Conservation (phyloP, 1,140 invertebrate genomes). For the Zaprionus capensis region DNA sequence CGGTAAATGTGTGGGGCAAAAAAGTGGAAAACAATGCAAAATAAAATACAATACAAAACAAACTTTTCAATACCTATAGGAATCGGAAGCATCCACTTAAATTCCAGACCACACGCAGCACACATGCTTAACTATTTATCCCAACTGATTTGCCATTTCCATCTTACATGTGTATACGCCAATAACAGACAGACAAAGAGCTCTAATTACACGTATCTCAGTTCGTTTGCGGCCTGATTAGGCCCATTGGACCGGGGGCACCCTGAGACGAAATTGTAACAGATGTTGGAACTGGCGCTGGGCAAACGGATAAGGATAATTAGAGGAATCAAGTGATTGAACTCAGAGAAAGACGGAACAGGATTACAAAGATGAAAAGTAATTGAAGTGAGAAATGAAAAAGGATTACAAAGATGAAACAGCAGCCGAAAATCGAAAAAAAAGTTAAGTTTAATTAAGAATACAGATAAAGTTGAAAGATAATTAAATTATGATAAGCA, state of each 20-base stretch:
- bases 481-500: too few species aligned
- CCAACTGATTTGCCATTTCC: slow-evolving; percentile 45
- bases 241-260: background rate
- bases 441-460: background rate
- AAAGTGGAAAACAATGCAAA: background rate
- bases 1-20: background rate
- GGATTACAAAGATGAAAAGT: slow-evolving; percentile 6
- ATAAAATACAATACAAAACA: background rate
- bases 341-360: slow-evolving; percentile 6
- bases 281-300: slow-evolving; percentile 56
- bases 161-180: slow-evolving; percentile 10
- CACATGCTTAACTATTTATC: slow-evolving; percentile 47
- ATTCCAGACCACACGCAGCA: slow-evolving; percentile 40
- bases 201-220: slow-evolving; percentile 70
- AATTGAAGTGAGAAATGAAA: slow-evolving; percentile 10
- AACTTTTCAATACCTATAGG: background rate
- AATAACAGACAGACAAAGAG: slow-evolving; percentile 32
- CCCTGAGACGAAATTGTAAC: slow-evolving; percentile 59
- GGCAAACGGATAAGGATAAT: slow-evolving; percentile 68
- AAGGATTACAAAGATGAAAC: slow-evolving; percentile 7
- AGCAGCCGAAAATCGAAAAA: slow-evolving; percentile 10
- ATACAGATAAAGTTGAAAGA: background rate
- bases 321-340: slow-evolving; percentile 44
- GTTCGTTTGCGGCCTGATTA: slow-evolving; percentile 49
- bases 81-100: slow-evolving; percentile 30